Evolutionary conservation across 2,113 vertebrate species (phyloP).

Genomic region (Dolichotis patagonum): DNA sequence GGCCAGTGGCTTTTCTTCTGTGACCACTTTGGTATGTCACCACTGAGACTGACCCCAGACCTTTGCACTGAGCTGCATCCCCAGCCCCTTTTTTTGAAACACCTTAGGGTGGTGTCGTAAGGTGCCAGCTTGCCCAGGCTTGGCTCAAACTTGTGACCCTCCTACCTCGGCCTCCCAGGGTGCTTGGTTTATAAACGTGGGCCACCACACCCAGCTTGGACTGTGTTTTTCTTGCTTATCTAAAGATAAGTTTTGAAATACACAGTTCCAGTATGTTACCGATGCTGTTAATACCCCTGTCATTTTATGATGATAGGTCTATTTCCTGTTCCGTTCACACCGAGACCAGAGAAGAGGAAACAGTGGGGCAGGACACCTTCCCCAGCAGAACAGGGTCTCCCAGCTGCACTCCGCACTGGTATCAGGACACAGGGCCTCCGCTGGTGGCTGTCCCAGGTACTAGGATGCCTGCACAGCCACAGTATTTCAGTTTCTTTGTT

Average conservation of each 20-base stretch:
- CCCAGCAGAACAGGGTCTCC: background rate
- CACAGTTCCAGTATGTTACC: background rate
- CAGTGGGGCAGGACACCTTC: background rate
- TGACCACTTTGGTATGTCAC: background rate
- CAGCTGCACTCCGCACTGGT: background rate
- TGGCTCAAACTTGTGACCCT: background rate
- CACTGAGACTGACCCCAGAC: background rate
- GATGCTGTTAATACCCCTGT: background rate
- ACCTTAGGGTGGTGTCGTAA: background rate
- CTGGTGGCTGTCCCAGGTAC: background rate
- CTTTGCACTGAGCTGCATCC: background rate
- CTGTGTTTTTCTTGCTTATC: background rate
- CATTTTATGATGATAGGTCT: background rate
- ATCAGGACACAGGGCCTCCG: background rate
- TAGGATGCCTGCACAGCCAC: background rate
- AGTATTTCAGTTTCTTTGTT: constrained; percentile 1
- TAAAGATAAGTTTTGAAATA: background rate
- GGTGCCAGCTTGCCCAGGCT: background rate
- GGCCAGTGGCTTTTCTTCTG: background rate
- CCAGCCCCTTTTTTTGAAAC: background rate
- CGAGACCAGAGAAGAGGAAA: background rate
- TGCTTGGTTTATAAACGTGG: background rate
- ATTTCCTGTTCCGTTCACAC: background rate
- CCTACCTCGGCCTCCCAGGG: background rate
- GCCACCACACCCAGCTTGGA: background rate